phyloP scores from a whole-genome alignment of 2,797 vertebrate genomes.

The Chiroxiphia lanceolata region DNA sequence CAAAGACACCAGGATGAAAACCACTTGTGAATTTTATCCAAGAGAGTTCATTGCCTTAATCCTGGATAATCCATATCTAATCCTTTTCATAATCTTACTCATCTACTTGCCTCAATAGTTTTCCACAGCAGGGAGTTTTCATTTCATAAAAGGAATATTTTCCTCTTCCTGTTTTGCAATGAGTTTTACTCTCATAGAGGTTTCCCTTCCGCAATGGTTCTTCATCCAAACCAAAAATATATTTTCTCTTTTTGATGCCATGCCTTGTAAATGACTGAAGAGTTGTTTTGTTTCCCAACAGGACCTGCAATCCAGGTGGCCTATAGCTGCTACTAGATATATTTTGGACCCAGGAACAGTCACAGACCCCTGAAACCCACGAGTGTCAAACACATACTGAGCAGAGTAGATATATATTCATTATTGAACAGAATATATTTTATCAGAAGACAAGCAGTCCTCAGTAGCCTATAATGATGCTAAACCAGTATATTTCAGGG shows the following conservation, averaged over 20 bases:
- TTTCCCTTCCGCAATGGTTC: not conserved
- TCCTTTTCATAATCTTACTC: conserved; percentile 60
- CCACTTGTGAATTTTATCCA: conserved; percentile 46
- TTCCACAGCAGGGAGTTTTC: conserved; percentile 31
- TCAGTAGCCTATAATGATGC: not conserved
- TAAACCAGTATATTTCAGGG: not conserved
- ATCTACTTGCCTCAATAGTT: conserved; percentile 52
- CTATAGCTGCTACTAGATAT: not conserved
- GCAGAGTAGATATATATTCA: not conserved
- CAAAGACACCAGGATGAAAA: conserved; percentile 15
- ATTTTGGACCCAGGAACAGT: not conserved
- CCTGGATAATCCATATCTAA: conserved; percentile 59
- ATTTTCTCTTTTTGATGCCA: not conserved
- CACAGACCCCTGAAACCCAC: not conserved
- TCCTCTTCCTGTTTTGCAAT: not conserved
- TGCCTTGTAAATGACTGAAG: not conserved
- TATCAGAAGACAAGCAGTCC: not conserved
- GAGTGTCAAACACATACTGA: not conserved
- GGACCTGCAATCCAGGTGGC: not conserved
- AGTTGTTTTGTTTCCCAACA: not conserved
- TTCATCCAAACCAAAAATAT: not conserved
- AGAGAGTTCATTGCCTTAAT: conserved; percentile 51
- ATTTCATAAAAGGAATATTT: conserved; percentile 34
- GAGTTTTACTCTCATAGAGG: not conserved
- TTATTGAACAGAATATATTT: not conserved